Evolutionary conservation across 2,888 invertebrate species (phyloP), one percentile per base, ranked within the genome.

Genomic region (Tupiocoris notatus): DNA sequence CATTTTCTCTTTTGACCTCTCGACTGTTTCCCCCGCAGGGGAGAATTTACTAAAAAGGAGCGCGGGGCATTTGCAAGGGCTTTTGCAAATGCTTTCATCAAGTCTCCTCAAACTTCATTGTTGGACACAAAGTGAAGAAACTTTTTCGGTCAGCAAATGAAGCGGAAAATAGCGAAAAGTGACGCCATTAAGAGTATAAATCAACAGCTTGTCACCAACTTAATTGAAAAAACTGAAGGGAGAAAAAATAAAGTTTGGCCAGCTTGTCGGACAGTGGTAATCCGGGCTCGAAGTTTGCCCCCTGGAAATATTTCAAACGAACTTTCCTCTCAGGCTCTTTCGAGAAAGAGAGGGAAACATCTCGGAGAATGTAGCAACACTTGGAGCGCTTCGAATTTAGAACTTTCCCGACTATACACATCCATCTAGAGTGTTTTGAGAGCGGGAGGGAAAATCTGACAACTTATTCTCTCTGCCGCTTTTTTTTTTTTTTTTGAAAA

Each of bases 201-300:
- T 65, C 65, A 39, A 65, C 39, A 65, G 39, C 39, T 65, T 20
- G 18, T 65, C 65, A 18, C 17, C 39, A 65, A 65, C 39, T 65
- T 65, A 39, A 65, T 39, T 65, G 17, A 39, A 24, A 65, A 17
- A 24, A 39, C 39, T n/a, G 12, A 23, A 23, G 23, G 23, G 21
- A 65, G 25, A 39, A 64, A 25, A 25, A 65, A 24, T 7, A 65
- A 65, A 17, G 17, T 39, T 39, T 20, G 17, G 25, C 3, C 17
- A 39, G 65, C 25, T 18, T 39, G 25, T n/a, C 25, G 22, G 18
- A 16, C 18, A 39, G 54, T 39, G 54, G 65, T 65, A 65, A 65
- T 25, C 39, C 65, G 18, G n/a, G 18, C 39, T 65, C 20, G 18
- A 65, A 65, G 65, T 18, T 39, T 17, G 2, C 25, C 2, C n/a